Conservation (phyloP, 2,797 vertebrate species). For the Chloroceryle inda region DNA sequence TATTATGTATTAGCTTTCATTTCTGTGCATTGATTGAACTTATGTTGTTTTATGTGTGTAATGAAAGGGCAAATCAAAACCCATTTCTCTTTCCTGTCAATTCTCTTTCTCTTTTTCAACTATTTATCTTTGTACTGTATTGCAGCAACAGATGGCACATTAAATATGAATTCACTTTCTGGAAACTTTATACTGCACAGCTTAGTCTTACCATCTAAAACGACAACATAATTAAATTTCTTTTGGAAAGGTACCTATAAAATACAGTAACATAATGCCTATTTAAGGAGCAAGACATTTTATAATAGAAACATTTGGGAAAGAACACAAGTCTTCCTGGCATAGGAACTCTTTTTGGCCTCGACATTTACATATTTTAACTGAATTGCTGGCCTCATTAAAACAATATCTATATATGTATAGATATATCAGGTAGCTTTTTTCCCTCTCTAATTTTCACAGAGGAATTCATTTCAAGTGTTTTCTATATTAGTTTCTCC, state of each 20-base stretch:
- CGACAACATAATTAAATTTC: slow-evolving; percentile 4
- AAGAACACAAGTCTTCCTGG: not conserved
- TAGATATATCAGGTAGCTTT: not conserved
- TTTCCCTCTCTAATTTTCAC: not conserved
- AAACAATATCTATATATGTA: not conserved
- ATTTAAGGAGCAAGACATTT: slow-evolving; percentile 11
- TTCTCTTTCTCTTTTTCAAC: slow-evolving; percentile 58
- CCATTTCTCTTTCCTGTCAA: slow-evolving; percentile 67
- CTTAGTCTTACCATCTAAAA: slow-evolving; percentile 38
- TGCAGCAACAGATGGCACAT: slow-evolving; percentile 70
- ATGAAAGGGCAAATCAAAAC: slow-evolving; percentile 79
- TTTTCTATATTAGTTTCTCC: not conserved
- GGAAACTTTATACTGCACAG: not conserved
- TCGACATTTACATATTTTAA: not conserved
- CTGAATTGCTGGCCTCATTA: not conserved
- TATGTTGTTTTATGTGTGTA: slow-evolving; percentile 73
- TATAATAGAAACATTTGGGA: not conserved
- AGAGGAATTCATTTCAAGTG: not conserved
- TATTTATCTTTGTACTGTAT: slow-evolving; percentile 46
- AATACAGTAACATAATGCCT: slow-evolving; percentile 7
- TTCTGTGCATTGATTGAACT: slow-evolving; percentile 85
- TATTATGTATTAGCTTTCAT: slow-evolving; percentile 84
- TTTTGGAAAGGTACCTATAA: slow-evolving; percentile 33
- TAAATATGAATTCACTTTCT: slow-evolving; percentile 69
- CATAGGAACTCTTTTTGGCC: not conserved